Evolutionary conservation across 1,140 invertebrate genomes (phyloP), one percentile per base, ranked within the genome.

Genomic region (Venustaconcha ellipsiformis): DNA sequence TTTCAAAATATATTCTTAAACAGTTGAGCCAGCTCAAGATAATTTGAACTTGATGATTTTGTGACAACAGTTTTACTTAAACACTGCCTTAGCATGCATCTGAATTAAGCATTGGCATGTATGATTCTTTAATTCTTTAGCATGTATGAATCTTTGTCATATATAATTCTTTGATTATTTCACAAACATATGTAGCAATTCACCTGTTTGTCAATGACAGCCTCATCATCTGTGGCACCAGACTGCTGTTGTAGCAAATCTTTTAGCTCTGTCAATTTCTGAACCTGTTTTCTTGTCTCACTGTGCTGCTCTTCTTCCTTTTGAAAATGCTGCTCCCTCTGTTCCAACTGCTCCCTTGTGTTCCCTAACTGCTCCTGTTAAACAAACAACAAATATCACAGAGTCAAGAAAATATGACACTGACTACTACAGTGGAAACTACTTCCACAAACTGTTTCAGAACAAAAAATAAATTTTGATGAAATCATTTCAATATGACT

Each of bases 201-300:
- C 57, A 79, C 75, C 72, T 79, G 75, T 82, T 78, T 79, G 58
- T 79, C 73, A 67, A 74, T 68, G 15, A 67, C 55, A 8, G 67
- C 72, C 20, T 78, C 81, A 57, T 69, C 73, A 14, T 80, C 78
- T 30, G 79, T 81, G 17, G 67, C 79, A 0, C 86, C 85, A 20
- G 85, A 14, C 72, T 88, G 84, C 66, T 88, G 80, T 73, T 88
- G 84, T 14, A 89, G 75, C 3, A 87, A 20, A 23, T 86, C 81
- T 57, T 82, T 86, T 57, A 87, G 76, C 63, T 88, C 83, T 17
- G 81, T 86, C 57, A 89, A 78, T 68, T 83, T 81, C 2, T 82
- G 62, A 14, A 88, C 72, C 56, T 86, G 81, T 15, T 80, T 74
- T 17, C 72, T 70, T 0, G 74, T 63, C 12, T 74, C 78, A 18